Evolutionary conservation across 2,113 vertebrate species (phyloP), one percentile per base, ranked within the genome.

Genomic region (Columba janthina): DNA sequence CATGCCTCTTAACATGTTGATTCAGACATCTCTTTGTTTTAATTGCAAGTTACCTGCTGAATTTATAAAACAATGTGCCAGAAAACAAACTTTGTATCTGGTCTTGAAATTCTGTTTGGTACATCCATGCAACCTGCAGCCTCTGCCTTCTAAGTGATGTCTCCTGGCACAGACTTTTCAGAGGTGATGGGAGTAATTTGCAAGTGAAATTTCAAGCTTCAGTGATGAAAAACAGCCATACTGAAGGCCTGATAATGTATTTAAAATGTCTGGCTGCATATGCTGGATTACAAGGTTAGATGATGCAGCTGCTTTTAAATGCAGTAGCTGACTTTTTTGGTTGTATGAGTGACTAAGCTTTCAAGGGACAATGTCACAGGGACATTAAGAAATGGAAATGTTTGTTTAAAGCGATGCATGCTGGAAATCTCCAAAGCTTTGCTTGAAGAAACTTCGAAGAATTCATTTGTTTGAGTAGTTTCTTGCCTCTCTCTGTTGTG

Each of bases 11-110:
- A 91, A 36, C 4, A 2, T 3, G 1, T 64, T 48, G 36, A 9
- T 62, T 31, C 67, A 57, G 58, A 40, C 54, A 69, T 85, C 15
- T 79, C 78, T 85, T 75, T 53, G 18, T 56, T 79, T 91, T 53
- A 38, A 57, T 73, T 85, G 60, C 29, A 34, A 83, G 32, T 90
- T 88, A 70, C 14, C 62, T 90, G 28, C 31, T n/a, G 64, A 50
- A 32, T 79, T 85, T 85, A 15, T 53, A 83, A 85, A 89, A 13
- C 40, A 36, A 40, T 65, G 66, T 93, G 62, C 66, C 50, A 66
- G 70, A 74, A 85, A 79, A 82, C 36, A 78, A 77, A 31, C 74
- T 88, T 79, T 61, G 20, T 48, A 64, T 85, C 32, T 76, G 85
- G 18, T 88, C 7, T 12, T 93, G 88, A 51, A 80, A 51, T 86